A percentile compares a stretch with the other conserved stretches of the same genome.
These are phyloP conservation scores for Anastrepha obliqua DNA, from an alignment of 1,140 invertebrate genomes.

Conservation along the genomic window DNA sequence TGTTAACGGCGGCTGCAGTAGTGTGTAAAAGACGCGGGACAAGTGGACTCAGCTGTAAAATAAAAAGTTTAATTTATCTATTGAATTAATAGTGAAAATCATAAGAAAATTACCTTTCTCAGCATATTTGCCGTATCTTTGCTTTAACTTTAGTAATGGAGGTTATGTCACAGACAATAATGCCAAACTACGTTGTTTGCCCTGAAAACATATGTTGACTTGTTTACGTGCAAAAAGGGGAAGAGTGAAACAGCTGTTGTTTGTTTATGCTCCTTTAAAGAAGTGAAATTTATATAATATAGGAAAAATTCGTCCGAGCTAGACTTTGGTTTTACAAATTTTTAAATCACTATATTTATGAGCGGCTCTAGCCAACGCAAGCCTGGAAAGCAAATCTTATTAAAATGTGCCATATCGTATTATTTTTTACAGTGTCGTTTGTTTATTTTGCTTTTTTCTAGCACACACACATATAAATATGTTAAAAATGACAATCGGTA, in stretches of 20 bases:
- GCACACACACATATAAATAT: neutral
- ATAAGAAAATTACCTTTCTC: constrained; percentile 50
- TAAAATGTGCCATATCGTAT: neutral
- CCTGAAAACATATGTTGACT: constrained; percentile 2
- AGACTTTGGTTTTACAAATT: too few relatives aligned
- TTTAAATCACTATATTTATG: too few relatives aligned
- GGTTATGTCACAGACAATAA: constrained; percentile 55
- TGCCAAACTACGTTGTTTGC: neutral
- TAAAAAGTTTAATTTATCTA: neutral
- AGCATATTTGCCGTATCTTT: constrained; percentile 26
- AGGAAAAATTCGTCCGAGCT: too few relatives aligned
- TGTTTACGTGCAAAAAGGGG: neutral
- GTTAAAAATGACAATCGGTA: neutral
- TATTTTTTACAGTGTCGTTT: neutral
- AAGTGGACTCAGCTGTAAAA: constrained; percentile 49
- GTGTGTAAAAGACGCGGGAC: neutral
- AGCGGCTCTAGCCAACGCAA: too few relatives aligned
- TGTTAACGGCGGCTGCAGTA: neutral
- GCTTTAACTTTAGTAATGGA: neutral
- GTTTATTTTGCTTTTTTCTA: constrained; percentile 20
- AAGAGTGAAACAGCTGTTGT: neutral
- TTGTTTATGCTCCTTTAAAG: neutral
- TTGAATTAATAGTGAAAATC: neutral
- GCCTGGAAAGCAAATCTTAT: neutral
- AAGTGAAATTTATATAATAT: too few relatives aligned